Percentiles rank a stretch among this genome's conserved stretches.
Evolutionary conservation across 2,888 invertebrate genomes (phyloP).

Genomic region (Pogonocherus hispidulus): DNA sequence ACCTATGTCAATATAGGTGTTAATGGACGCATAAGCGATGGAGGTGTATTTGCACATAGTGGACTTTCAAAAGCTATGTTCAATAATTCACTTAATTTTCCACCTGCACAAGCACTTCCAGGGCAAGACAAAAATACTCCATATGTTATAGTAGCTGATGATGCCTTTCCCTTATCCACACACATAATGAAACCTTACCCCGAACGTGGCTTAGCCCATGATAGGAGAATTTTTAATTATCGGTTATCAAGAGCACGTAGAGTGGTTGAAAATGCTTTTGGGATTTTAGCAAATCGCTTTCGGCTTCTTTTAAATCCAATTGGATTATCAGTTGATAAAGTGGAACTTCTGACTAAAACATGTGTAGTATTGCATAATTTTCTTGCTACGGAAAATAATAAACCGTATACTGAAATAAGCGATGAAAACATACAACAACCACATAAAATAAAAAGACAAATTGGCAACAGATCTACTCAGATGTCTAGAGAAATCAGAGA

Average conservation of each 20-base stretch:
- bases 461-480: neutral
- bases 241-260: slow-evolving; percentile 22
- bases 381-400: neutral
- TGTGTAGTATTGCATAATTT: neutral
- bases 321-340: neutral
- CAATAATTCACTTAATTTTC: slow-evolving; percentile 48
- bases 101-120: slow-evolving; percentile 45
- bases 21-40: slow-evolving; percentile 54
- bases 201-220: slow-evolving; percentile 19
- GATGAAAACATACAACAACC: neutral
- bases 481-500: neutral
- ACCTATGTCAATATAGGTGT: slow-evolving; percentile 50
- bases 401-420: neutral
- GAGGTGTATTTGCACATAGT: slow-evolving; percentile 50
- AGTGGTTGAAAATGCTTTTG: slow-evolving; percentile 40
- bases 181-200: slow-evolving; percentile 55
- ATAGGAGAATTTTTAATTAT: slow-evolving; percentile 33
- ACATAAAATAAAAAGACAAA: neutral
- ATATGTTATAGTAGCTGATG: slow-evolving; percentile 55
- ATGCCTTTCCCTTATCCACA: slow-evolving; percentile 52
- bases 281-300: slow-evolving; percentile 35
- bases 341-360: neutral
- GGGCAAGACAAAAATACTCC: slow-evolving; percentile 43
- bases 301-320: slow-evolving; percentile 30
- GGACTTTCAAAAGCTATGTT: slow-evolving; percentile 42